These are phyloP conservation scores for Digitonthophagus gazella DNA, from an alignment of 2,888 invertebrate genomes.

Conservation along the genomic window DNA sequence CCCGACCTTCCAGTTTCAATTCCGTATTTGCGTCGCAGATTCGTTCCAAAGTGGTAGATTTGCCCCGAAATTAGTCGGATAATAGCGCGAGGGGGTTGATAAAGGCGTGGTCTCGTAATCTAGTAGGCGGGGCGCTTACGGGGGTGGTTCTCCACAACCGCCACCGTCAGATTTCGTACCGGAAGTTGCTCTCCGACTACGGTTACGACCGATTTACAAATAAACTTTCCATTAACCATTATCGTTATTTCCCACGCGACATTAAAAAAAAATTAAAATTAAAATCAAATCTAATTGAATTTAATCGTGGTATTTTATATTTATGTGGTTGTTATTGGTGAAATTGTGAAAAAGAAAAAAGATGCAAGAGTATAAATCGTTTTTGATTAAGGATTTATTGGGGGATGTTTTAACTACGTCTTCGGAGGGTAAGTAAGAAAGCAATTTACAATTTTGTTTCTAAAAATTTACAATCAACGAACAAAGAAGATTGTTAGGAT, in stretches of 20 bases:
- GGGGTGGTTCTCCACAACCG: not conserved
- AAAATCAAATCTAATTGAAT: too few relatives aligned
- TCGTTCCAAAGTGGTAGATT: not conserved
- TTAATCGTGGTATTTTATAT: too few relatives aligned
- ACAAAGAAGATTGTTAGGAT: too few relatives aligned
- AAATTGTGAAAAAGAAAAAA: not conserved
- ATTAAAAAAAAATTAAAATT: too few relatives aligned
- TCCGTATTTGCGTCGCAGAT: too few relatives aligned
- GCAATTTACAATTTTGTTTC: too few relatives aligned
- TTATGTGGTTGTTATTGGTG: too few relatives aligned
- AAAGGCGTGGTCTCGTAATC: not conserved
- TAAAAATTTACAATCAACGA: too few relatives aligned
- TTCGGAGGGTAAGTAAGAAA: constrained; percentile 55
- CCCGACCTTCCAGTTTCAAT: too few relatives aligned
- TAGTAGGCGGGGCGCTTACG: not conserved
- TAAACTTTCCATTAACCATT: not conserved
- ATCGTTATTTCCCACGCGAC: too few relatives aligned
- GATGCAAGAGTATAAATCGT: constrained; percentile 72
- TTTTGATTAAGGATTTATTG: constrained; percentile 79
- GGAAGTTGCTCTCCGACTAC: not conserved
- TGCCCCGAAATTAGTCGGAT: not conserved
- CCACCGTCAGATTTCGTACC: not conserved
- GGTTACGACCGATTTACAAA: not conserved
- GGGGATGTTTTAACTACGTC: constrained; percentile 66
- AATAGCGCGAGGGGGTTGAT: not conserved